Base-by-base conservation (phyloP, 2,888 invertebrate genomes). In the Scelioninae gen. 1 region DNA sequence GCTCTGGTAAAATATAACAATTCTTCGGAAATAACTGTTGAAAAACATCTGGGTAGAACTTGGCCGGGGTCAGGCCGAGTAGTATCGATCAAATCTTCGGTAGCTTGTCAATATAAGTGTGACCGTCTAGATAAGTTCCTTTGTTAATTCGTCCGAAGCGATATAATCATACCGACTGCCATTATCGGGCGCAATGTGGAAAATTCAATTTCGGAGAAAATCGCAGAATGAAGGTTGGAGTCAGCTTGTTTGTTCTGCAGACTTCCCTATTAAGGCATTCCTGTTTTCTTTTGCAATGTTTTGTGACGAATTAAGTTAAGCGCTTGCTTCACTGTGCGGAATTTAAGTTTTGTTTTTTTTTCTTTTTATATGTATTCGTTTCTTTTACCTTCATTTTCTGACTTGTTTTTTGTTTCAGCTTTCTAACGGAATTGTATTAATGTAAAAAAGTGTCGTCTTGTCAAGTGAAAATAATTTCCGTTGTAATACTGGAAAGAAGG, bases 11-110 rank as follows among this genome's bases (percentile, higher is more conserved):
- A 82, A 72, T 66, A 76, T 65, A 65, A 77, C 68, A 55, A 65
- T n/a, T 71, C 62, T 65, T 55, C 56, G 63, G 58, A 38, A 69
- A 63, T 43, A 78, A 75, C 78, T 76, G 63, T 83, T 83, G 72
- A 79, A 74, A 82, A 75, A 53, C 66, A 76, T 80, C 78, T 69
- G 63, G 83, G 63, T 78, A 83, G 84, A 82, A 82, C 83, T 80
- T 83, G 72, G 60, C 80, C 82, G 81, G 84, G 85, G 80, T 82
- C 77, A 84, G 58, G 69, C 80, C 15, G 53, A 74, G 60, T 49
- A 69, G 79, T 84, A 84, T 85, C 85, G 85, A 82, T 84, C 65
- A 77, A 53, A 55, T 51, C 55, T 65, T 74, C 38, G 47, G 32
- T 60, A 71, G 69, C 68, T 40, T 68, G 58, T 34, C 56, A 74